Base-by-base conservation (phyloP, 2,797 vertebrate genomes). In the Amphiprion clarkii region DNA sequence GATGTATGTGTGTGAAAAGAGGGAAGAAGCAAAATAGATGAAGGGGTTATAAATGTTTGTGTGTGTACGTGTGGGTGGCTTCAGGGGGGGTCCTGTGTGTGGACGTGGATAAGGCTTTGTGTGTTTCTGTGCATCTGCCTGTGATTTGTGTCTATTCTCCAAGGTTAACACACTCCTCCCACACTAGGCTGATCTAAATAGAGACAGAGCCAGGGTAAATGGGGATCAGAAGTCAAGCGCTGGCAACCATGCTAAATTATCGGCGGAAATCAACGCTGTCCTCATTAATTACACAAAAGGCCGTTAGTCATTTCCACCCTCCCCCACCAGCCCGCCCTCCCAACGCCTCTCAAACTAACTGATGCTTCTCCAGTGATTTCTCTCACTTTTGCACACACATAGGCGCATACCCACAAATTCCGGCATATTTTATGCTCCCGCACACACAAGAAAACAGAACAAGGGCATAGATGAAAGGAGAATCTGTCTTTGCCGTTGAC, bases 281-380 rank as follows among this genome's bases (percentile, higher is more conserved):
- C 94, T 94, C 93, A 93, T 95, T 95, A 95, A 95, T 96, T 94
- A 94, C 92, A 95, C 93, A 94, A 94, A 93, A 91, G 92, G 91
- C 93, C 79, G 92, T 94, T 93, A 91, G 91, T 95, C 92, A 94
- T 93, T 91, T 92, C 79, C 84, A 81, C 72, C 65, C 73, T 72
- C 79, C 83, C 71, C 64, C 86, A 74, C 64, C 74, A 81, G 51
- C 74, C 74, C 72, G 21, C 74, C 86, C 87, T 83, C 91, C 82
- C 82, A 57, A 87, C 44, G 78, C 85, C 89, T 92, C 89, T 86
- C 82, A 85, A 91, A 90, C 90, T 88, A 93, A 88, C 81, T 79
- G 87, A 88, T 84, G 78, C 85, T 90, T 84, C 90, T 88, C 79
- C 78, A 64, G 83, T 68, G 86, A 92, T 87, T 90, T 77, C 79